A percentile compares a stretch with the other conserved stretches of the same genome.
Evolutionary conservation across 2,888 invertebrate genomes (phyloP).

Genomic region (Athalia cordata): DNA sequence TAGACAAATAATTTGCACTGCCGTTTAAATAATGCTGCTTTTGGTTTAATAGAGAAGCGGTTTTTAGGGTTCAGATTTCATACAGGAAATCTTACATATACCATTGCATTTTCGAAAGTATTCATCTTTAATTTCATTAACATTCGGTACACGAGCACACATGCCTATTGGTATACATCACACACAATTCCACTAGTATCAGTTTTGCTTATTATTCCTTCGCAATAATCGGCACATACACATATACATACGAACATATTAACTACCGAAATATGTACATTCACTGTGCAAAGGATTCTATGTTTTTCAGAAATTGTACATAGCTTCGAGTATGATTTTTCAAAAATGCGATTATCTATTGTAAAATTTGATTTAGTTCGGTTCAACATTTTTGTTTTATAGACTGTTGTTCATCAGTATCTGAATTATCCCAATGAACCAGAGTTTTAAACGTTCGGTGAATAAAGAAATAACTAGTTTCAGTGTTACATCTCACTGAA

Average conservation of each 20-base stretch:
- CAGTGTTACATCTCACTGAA: background rate
- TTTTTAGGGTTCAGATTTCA: background rate
- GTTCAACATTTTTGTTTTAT: slow-evolving; percentile 25
- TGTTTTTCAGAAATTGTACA: slow-evolving; percentile 7
- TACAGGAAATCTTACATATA: background rate
- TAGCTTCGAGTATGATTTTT: slow-evolving; percentile 19
- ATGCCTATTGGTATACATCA: background rate
- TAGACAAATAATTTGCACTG: slow-evolving; percentile 57
- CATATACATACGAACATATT: background rate
- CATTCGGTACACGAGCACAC: background rate
- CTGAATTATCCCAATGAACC: background rate
- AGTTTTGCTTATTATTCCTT: background rate
- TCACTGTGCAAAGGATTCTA: background rate
- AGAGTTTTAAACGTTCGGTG: background rate
- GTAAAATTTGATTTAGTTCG: background rate
- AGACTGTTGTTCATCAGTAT: background rate
- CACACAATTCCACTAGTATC: background rate
- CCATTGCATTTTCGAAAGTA: slow-evolving; percentile 10
- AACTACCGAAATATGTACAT: too few relatives aligned
- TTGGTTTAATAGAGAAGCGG: slow-evolving; percentile 18
- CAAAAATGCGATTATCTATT: slow-evolving; percentile 22
- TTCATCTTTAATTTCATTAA: background rate
- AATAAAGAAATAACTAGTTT: background rate
- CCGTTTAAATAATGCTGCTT: slow-evolving; percentile 28
- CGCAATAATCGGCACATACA: background rate